Evolutionary conservation across 2,797 vertebrate species (phyloP).

Genomic region (Rhinichthys osculus): DNA sequence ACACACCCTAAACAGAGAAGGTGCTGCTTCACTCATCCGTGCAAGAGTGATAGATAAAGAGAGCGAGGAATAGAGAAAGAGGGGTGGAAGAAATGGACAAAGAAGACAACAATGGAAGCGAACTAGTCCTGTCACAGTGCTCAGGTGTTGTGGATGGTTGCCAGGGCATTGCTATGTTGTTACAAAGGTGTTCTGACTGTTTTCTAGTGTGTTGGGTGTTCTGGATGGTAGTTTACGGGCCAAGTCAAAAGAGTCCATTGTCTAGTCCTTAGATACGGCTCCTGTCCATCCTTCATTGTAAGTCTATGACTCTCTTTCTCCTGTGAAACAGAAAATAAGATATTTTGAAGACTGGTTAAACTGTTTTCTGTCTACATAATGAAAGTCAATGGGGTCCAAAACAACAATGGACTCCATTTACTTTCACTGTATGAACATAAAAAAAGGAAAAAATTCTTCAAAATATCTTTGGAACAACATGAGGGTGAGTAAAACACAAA

Average conservation of each 20-base stretch:
- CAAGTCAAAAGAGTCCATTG: neutral
- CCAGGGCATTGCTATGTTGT: neutral
- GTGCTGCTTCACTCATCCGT: slow-evolving; percentile 54
- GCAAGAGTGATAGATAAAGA: slow-evolving; percentile 52
- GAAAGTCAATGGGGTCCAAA: neutral
- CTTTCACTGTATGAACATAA: neutral
- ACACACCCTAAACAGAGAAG: slow-evolving; percentile 52
- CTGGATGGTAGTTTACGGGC: neutral
- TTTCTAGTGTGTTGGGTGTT: slow-evolving; percentile 3
- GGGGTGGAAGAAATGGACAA: slow-evolving; percentile 20
- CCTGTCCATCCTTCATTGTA: neutral
- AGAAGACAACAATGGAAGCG: slow-evolving; percentile 16
- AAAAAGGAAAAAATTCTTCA: neutral
- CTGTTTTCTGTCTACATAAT: neutral
- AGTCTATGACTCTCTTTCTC: neutral
- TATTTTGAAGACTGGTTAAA: neutral
- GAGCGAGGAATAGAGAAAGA: neutral
- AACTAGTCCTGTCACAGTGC: neutral
- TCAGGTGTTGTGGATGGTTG: neutral
- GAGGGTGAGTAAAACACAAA: neutral
- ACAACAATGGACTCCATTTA: neutral
- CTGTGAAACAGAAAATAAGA: neutral
- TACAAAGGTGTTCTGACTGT: neutral
- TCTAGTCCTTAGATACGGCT: neutral
- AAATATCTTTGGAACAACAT: neutral